A percentile compares a stretch with the other conserved stretches of the same genome.
These are phyloP conservation scores for Nezara viridula DNA, from an alignment of 2,888 invertebrate species.

Conservation along the genomic window DNA sequence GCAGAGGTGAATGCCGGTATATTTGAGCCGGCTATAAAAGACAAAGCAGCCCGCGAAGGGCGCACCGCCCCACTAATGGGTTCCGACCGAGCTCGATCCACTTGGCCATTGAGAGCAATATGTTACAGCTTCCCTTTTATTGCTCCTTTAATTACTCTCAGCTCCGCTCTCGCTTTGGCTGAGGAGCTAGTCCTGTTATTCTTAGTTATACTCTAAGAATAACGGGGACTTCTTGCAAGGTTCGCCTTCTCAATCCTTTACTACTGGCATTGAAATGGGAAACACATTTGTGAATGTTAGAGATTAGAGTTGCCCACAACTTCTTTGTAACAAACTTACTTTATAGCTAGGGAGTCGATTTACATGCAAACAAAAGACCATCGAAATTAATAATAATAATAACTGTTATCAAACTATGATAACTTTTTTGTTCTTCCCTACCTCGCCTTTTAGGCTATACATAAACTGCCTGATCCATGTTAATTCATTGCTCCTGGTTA, in stretches of 20 bases:
- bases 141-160: constrained; percentile 27
- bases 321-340: no score
- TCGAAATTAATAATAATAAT: no score
- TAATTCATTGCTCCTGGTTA: no score
- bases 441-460: no score
- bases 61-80: neutral
- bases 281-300: no score
- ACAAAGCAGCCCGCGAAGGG: neutral
- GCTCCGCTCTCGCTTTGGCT: neutral
- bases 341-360: no score
- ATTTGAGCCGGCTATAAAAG: constrained; percentile 11
- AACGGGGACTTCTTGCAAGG: neutral
- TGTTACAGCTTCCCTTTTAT: constrained; percentile 12
- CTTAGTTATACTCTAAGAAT: constrained; percentile 9
- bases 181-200: neutral
- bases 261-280: no score
- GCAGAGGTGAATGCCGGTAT: neutral
- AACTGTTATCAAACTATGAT: no score
- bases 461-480: no score
- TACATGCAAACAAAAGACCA: no score
- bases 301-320: no score
- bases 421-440: no score
- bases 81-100: neutral
- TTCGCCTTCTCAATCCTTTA: neutral
- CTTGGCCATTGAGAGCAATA: neutral